Evolutionary conservation across 2,113 vertebrate species (phyloP), one percentile per base, ranked within the genome.

Genomic region (Chitala chitala): DNA sequence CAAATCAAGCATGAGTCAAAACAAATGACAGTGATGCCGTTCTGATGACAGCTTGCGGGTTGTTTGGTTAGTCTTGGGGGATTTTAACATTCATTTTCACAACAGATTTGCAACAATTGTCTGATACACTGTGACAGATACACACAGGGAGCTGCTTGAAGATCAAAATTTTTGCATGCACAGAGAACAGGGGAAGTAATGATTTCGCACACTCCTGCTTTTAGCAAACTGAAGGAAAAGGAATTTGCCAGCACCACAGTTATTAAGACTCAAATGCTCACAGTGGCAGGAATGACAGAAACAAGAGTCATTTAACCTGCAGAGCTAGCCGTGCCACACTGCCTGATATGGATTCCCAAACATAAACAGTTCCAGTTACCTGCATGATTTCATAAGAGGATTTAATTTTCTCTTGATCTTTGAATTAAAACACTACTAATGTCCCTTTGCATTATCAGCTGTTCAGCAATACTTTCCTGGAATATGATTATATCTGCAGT

Each of bases 1-100:
- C 86, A 81, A 82, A 83, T 83, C 86, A 85, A 82, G 87, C 88
- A 82, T 75, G 75, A 17, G 63, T n/a, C 20, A 24, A 51, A 12
- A 8, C 77, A 76, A 81, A 83, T 83, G 22, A 76, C 86, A 84
- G 87, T 84, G 81, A 86, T 81, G 56, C 78, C 78, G 65, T 81
- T 84, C 75, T 85, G 81, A 73, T 80, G 84, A 88, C 79, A 84
- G 86, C 79, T 54, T 71, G 22, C 15, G 38, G 40, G 22, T 24
- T 13, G 31, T 15, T 5, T 68, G 40, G 38, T 46, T 24, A 68
- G 15, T 26, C 13, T 68, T 68, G 20, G 59, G 59, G 33, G 38
- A 61, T 33, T 17, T 38, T 38, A 63, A 63, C 38, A 63, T 38
- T n/a, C 5, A n/a, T 38, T 29, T 63, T 63, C 15, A 38, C 15